These are phyloP conservation scores for Otolemur garnettii DNA, from an alignment of 2,113 vertebrate genomes.

Conservation along the genomic window DNA sequence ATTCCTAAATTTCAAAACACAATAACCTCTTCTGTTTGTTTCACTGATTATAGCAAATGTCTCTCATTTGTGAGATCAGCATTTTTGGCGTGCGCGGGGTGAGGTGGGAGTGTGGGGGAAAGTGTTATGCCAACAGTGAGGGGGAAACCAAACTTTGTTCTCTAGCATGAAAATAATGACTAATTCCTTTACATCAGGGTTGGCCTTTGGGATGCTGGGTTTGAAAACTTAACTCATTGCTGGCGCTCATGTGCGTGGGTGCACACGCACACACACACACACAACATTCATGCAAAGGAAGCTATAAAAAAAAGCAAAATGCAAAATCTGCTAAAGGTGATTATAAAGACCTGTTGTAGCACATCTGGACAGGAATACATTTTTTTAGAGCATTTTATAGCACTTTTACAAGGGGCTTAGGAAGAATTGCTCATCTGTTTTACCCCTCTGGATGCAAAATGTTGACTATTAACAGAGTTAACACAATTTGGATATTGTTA, in stretches of 20 bases:
- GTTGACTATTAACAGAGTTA: neutral
- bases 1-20: slow-evolving; percentile 79
- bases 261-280: neutral
- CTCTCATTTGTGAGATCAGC: slow-evolving; percentile 71
- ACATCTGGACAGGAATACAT: neutral
- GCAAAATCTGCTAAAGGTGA: neutral
- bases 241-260: neutral
- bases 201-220: slow-evolving; percentile 68
- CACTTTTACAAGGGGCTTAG: neutral
- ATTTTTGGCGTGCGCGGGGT: slow-evolving; percentile 64
- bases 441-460: neutral
- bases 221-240: slow-evolving; percentile 68
- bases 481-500: neutral
- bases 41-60: slow-evolving; percentile 78
- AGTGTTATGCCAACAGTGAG: slow-evolving; percentile 81
- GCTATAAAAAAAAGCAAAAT: neutral
- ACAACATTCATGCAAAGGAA: slow-evolving; percentile 3
- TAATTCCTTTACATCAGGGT: slow-evolving; percentile 64
- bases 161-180: slow-evolving; percentile 78
- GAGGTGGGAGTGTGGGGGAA: slow-evolving; percentile 74
- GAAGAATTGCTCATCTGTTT: slow-evolving; percentile 22
- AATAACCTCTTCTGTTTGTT: slow-evolving; percentile 82
- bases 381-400: slow-evolving; percentile 40
- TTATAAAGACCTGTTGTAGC: neutral
- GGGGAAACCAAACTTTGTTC: slow-evolving; percentile 67